A percentile compares a stretch with the other conserved stretches of the same genome.
Conservation (phyloP, 2,797 vertebrate genomes). For the Tadarida brasiliensis region DNA sequence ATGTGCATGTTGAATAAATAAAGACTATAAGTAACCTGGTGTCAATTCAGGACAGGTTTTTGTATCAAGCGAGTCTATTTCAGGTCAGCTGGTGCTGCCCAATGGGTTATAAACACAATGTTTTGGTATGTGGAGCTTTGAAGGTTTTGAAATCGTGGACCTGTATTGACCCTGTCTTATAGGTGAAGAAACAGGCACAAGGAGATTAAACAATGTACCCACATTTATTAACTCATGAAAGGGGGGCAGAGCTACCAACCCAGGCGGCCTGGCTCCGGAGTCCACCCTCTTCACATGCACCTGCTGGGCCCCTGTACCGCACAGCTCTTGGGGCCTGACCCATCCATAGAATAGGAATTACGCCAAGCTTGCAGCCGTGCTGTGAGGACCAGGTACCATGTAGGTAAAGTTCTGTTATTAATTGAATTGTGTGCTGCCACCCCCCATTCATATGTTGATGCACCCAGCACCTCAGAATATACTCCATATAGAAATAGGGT, state of each 20-base stretch:
- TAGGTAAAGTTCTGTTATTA: not conserved
- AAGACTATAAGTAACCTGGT: not conserved
- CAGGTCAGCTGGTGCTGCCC: not conserved
- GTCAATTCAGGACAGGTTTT: not conserved
- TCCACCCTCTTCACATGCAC: not conserved
- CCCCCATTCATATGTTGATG: not conserved
- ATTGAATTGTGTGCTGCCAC: not conserved
- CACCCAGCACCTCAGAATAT: not conserved
- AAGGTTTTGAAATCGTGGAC: not conserved
- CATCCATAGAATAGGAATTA: not conserved
- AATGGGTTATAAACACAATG: not conserved
- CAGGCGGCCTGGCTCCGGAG: not conserved
- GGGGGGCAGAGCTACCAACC: not conserved
- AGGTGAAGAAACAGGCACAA: not conserved
- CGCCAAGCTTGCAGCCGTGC: not conserved
- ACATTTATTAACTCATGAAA: not conserved
- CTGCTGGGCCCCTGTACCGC: too few species aligned
- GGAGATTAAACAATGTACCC: not conserved
- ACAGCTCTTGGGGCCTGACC: not conserved
- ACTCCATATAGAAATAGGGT: not conserved
- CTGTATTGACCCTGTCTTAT: not conserved
- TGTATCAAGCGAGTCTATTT: not conserved
- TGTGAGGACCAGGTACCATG: not conserved
- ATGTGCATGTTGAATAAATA: not conserved
- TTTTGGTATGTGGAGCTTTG: not conserved